Base-by-base conservation (phyloP, 2,797 vertebrate genomes). In the Sphenopsis melanotis region DNA sequence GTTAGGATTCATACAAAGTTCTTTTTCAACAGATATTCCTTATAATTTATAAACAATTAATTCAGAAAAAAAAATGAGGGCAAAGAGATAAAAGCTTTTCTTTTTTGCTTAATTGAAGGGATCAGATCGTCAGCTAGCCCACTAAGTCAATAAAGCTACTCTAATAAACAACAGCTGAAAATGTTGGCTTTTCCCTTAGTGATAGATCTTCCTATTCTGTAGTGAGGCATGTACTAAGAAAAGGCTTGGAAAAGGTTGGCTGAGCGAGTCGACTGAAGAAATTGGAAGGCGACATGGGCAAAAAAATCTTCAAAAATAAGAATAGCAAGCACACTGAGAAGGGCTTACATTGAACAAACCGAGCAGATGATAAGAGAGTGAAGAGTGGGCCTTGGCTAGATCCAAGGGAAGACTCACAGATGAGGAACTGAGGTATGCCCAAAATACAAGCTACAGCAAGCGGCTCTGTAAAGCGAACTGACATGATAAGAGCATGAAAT, bases 171-270 rank as follows among this genome's bases (percentile, higher is more conserved):
- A 71, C 83, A 91, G 70, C 52, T 94, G 87, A 96, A 94, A 96
- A 84, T 82, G 55, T 56, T 92, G 91, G 66, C 80, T 96, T 93
- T 92, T 93, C 44, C 59, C 66, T 94, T 82, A 86, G 50, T 76
- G 89, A 53, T 92, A 44, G 82, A 59, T 93, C 72, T 94, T 89
- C 66, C 29, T 87, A 69, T 86, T 86, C 77, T 79, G 44, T 66
- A 89, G 91, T 81, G 74, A 89, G 52, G 63, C 34, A 46, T 37
- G 34, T 66, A 91, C 83, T 91, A 94, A 95, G 92, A 94, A 95
- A 95, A 93, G 82, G 50, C 83, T 94, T 94, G 76, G 55, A 95
- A 95, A 97, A 96, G 87, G 76, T 85, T 95, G 82, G 72, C 76
- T 89, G 74, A 95, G n/a, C 71, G 68, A 93, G 57, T 78, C 15